Evolutionary conservation across 2,888 invertebrate species (phyloP).

Genomic region (Lithophane semibrunnea): DNA sequence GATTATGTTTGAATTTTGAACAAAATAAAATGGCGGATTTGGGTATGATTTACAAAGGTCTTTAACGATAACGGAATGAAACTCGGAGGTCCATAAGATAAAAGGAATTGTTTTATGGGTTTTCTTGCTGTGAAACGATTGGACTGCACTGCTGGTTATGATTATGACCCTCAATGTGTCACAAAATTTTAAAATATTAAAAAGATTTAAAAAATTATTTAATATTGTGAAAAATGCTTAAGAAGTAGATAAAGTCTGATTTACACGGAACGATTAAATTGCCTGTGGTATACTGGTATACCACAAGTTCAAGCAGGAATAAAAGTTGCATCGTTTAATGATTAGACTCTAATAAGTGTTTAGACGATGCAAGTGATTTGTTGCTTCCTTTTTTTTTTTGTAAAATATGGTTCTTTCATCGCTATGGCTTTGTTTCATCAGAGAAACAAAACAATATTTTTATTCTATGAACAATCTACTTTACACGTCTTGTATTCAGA

Average conservation of each 20-base stretch:
- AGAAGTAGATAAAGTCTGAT: neutral
- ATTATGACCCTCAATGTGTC: neutral
- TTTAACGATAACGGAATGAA: neutral
- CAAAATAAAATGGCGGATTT: conserved; percentile 20
- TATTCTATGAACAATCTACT: neutral
- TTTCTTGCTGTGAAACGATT: neutral
- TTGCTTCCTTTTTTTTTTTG: too few species aligned
- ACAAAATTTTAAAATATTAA: neutral
- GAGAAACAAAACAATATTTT: neutral
- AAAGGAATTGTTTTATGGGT: conserved; percentile 6
- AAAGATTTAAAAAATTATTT: neutral
- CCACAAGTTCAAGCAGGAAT: too few species aligned
- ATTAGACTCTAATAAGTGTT: too few species aligned
- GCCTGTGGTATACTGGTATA: too few species aligned
- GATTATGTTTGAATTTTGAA: conserved; percentile 50
- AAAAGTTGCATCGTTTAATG: too few species aligned
- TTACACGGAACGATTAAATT: neutral
- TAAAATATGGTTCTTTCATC: neutral
- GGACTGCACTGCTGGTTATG: neutral
- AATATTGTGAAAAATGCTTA: neutral
- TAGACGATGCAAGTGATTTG: too few species aligned
- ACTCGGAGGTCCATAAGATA: neutral
- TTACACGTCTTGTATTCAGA: conserved; percentile 3
- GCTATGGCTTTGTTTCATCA: neutral
- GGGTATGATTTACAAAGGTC: conserved; percentile 27